Base-by-base conservation (phyloP, 2,113 vertebrate species). In the Oenanthe oenanthe region DNA sequence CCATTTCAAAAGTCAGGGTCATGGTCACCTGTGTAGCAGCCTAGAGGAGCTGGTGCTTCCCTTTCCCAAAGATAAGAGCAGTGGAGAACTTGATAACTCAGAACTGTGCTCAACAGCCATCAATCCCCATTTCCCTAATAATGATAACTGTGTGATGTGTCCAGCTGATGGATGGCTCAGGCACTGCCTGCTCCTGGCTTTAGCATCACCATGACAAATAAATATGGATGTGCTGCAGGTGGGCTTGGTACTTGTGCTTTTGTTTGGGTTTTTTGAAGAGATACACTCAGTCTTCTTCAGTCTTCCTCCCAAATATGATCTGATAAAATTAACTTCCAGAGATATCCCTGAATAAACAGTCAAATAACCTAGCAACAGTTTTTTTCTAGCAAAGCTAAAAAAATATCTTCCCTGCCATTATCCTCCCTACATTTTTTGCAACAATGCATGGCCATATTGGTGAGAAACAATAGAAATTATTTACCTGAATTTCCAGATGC, bases 91-190 rank as follows among this genome's bases (percentile, higher is more conserved):
- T 48, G 66, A 7, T 62, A 80, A 51, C 51, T 74, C 65, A 21
- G 48, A 71, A 31, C 6, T 54, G 43, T 26, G 17, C 62, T 80
- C 74, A 32, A 12, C 8, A 74, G 67, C 75, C 88, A 94, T 92
- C 85, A 73, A 88, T 90, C 43, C 88, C 43, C 38, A 43, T 88
- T 83, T 66, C 62, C 24, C 22, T 90, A 54, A 72, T 31, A 79
- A 83, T 12, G 16, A 94, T 62, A 92, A 89, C 68, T 45, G 42
- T 0, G 2, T 61, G 51, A 38, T 38, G 38, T 70, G 82, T 62
- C 92, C 67, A 56, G 0, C 25, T 85, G 95, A 92, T 74, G 84
- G 93, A 96, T 95, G 74, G 85, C 78, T 96, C 72, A 88, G 71
- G 72, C 85, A 45, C 25, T 17, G 73, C 48, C 70, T 88, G 95